Percentiles rank a stretch among this genome's conserved stretches.
Evolutionary conservation across 2,113 vertebrate species (phyloP).

Genomic region (Kryptolebias marmoratus): DNA sequence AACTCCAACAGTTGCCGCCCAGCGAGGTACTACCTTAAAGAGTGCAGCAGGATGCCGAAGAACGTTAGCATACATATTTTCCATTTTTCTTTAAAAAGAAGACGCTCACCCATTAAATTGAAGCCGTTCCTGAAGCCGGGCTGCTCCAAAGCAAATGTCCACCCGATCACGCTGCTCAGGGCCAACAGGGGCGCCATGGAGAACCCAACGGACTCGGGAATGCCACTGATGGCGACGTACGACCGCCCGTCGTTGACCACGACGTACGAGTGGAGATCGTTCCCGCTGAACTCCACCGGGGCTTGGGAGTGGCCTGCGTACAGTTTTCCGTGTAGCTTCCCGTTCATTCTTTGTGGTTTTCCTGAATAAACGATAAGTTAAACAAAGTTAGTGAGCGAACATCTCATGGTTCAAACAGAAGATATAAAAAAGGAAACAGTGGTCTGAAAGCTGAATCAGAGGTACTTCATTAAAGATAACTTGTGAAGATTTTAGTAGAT

Average conservation of each 20-base stretch:
- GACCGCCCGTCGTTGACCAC: slow-evolving; percentile 94
- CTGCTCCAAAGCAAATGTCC: slow-evolving; percentile 96
- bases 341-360: slow-evolving; percentile 93
- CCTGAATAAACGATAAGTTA: slow-evolving; percentile 74
- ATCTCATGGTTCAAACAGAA: neutral
- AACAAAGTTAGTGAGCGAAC: neutral
- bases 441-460: no score
- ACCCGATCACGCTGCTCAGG: slow-evolving; percentile 90
- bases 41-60: no score
- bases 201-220: slow-evolving; percentile 83
- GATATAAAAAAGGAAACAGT: no score
- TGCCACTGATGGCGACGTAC: slow-evolving; percentile 94
- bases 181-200: slow-evolving; percentile 89
- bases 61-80: no score
- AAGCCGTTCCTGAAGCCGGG: slow-evolving; percentile 93
- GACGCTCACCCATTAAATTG: slow-evolving; percentile 87
- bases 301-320: slow-evolving; percentile 83
- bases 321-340: slow-evolving; percentile 89
- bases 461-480: no score
- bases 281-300: slow-evolving; percentile 84
- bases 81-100: neutral
- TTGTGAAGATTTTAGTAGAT: no score
- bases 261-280: slow-evolving; percentile 95
- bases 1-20: no score
- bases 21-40: no score